Conservation (phyloP, 2,113 vertebrate genomes). For the Galeopterus variegatus region DNA sequence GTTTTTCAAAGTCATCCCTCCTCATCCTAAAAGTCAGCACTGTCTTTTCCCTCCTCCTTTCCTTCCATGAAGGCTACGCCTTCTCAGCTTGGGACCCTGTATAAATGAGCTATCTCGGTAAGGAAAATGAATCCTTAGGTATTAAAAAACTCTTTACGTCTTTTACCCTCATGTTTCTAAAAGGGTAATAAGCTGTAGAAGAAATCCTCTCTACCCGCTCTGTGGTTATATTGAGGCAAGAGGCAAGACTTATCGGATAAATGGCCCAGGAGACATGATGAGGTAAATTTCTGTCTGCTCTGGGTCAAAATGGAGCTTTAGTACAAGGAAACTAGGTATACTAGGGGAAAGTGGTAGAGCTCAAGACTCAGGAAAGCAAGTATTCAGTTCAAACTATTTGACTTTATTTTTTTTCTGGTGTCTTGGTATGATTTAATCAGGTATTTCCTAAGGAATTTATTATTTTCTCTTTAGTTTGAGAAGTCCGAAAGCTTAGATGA, state of each 20-base stretch:
- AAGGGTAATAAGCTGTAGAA: not conserved
- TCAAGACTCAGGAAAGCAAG: slow-evolving; percentile 28
- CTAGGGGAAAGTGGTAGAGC: not conserved
- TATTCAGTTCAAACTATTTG: not conserved
- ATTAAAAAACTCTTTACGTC: not conserved
- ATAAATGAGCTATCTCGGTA: not conserved
- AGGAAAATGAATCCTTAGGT: not conserved
- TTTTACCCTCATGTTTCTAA: not conserved
- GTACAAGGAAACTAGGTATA: not conserved
- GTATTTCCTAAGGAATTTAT: slow-evolving; percentile 1
- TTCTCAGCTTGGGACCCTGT: not conserved
- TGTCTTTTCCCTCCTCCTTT: not conserved
- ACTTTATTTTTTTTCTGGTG: not conserved
- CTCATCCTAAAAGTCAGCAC: not conserved
- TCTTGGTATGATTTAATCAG: slow-evolving; percentile 30
- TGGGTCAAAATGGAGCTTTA: not conserved
- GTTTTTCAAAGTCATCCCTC: not conserved
- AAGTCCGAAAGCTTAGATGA: slow-evolving; percentile 12
- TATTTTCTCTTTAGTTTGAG: not conserved
- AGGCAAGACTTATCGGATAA: not conserved
- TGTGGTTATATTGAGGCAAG: not conserved
- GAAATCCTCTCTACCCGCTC: not conserved
- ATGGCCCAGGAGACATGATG: not conserved
- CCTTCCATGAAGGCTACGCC: not conserved
- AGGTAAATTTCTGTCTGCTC: not conserved